Conservation (phyloP, 2,113 vertebrate species). For the Sebastes schlegelii region DNA sequence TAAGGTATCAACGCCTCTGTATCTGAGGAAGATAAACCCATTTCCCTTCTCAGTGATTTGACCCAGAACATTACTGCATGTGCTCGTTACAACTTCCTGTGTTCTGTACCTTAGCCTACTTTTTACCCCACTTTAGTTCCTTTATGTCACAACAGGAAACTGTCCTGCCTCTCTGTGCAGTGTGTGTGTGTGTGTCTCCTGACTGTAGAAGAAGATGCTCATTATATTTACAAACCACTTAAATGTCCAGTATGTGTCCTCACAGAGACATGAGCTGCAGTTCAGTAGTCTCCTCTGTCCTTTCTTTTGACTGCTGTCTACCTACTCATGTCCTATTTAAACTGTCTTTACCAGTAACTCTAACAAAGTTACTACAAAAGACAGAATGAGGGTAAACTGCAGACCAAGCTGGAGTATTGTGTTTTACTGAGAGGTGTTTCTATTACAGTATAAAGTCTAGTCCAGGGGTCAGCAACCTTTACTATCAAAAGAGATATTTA, state of each 20-base stretch:
- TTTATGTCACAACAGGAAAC: neutral
- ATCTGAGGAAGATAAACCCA: neutral
- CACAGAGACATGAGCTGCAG: neutral
- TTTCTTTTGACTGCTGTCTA: neutral
- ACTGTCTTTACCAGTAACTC: neutral
- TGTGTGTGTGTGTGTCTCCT: neutral
- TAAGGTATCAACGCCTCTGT: constrained; percentile 15
- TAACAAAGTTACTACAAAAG: neutral
- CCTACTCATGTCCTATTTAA: neutral
- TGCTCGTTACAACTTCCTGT: constrained; percentile 34
- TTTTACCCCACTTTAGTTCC: constrained; percentile 30
- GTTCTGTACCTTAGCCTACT: constrained; percentile 12
- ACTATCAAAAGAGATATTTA: too few species aligned
- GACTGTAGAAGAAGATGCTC: neutral
- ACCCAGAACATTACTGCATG: constrained; percentile 30
- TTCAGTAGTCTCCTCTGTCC: neutral
- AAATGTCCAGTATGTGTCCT: neutral
- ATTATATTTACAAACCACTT: neutral
- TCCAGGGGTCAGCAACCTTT: too few species aligned
- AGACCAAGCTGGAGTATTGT: too few species aligned
- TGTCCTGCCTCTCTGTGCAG: neutral
- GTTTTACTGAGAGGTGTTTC: too few species aligned
- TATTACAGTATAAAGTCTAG: too few species aligned
- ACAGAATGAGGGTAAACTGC: neutral
- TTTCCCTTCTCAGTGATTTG: constrained; percentile 18